phyloP scores from a whole-genome alignment of 2,888 invertebrate species.

The Erebia epiphron region DNA sequence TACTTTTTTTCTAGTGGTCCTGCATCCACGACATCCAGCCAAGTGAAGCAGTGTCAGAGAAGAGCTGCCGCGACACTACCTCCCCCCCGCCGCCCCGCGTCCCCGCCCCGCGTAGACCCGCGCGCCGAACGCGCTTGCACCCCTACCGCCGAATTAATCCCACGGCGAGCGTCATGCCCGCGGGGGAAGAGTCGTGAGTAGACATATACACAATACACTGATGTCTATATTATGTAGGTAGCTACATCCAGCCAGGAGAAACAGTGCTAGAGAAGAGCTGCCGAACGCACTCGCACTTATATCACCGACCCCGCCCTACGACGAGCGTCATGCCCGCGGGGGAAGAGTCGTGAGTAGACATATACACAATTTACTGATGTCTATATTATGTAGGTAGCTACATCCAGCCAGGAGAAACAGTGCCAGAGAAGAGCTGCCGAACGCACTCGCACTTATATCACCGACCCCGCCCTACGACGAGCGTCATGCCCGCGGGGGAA shows the following conservation, averaged over 20 bases:
- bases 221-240: not conserved
- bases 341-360: conserved; percentile 28
- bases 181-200: conserved; percentile 29
- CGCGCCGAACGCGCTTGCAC: conserved; percentile 38
- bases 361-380: not conserved
- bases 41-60: conserved; percentile 57
- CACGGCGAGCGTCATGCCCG: conserved; percentile 36
- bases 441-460: too few species aligned
- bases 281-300: too few species aligned
- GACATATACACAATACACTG: not conserved
- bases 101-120: conserved; percentile 37
- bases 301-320: conserved; percentile 26
- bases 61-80: conserved; percentile 55
- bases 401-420: not conserved
- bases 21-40: conserved; percentile 97
- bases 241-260: not conserved
- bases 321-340: conserved; percentile 34
- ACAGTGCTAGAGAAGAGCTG: not conserved
- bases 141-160: conserved; percentile 37
- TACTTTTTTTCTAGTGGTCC: conserved; percentile 86
- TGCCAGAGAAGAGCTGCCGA: too few species aligned
- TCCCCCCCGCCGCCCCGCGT: conserved; percentile 40
- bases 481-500: too few species aligned
- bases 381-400: not conserved
- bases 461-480: too few species aligned